Evolutionary conservation across 2,888 invertebrate species (phyloP).

Genomic region (Acrobasis repandana): DNA sequence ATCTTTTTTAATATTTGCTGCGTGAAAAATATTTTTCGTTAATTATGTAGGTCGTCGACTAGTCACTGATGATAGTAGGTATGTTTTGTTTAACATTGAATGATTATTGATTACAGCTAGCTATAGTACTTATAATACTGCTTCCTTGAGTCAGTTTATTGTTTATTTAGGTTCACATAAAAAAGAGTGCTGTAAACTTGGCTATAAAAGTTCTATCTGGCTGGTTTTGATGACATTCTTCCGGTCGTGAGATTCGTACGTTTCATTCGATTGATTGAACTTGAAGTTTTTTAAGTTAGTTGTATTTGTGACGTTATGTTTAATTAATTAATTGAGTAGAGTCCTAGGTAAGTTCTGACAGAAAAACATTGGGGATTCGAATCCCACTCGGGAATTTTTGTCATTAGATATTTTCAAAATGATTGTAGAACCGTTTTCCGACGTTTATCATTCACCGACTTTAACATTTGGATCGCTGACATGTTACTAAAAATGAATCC

Average conservation of each 20-base stretch:
- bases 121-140: not conserved
- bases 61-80: not conserved
- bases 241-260: not conserved
- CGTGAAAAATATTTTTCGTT: not conserved
- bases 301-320: not conserved
- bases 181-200: not conserved
- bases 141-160: not conserved
- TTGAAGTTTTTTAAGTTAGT: not conserved
- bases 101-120: not conserved
- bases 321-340: not conserved
- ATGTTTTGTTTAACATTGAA: not conserved
- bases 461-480: too few species aligned
- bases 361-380: too few species aligned
- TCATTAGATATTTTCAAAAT: too few species aligned
- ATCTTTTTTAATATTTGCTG: not conserved
- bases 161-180: not conserved
- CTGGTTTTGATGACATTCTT: not conserved
- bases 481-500: too few species aligned
- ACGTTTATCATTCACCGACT: too few species aligned
- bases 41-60: not conserved
- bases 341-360: not conserved
- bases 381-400: too few species aligned
- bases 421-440: too few species aligned
- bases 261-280: not conserved
- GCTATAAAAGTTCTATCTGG: constrained; percentile 1